Evolutionary conservation across 2,888 invertebrate species (phyloP), one percentile per base, ranked within the genome.

Genomic region (Cheilosia pagana): DNA sequence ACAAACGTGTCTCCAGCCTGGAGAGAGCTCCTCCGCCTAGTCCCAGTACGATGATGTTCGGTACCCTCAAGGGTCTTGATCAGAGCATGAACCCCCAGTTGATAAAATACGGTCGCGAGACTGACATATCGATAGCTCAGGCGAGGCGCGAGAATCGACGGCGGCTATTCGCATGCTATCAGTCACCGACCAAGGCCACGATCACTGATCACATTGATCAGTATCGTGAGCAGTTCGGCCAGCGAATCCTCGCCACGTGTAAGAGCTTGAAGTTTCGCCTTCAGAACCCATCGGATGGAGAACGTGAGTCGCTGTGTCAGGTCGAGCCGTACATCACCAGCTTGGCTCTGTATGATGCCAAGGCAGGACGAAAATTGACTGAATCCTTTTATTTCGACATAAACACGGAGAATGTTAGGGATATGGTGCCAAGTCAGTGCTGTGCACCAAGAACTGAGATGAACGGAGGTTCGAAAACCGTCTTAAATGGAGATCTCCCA

Each of bases 271-370:
- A 95, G 90, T 97, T 98, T 92, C 95, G 96, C 87, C 93, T 98
- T 87, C 98, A 97, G 93, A 87, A 88, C 0, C 94, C 96, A 87
- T 95, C 95, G 68, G 95, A 94, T 41, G 87, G 88, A 75, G 96
- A 96, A 68, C 95, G 94, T 86, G 96, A 96, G 87, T 93, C 95
- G 67, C 90, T 96, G 72, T 95, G 95, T 89, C 92, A 92, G 87
- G 89, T 99, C 68, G 99, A 99, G 91, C 99, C 99, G 0, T 99
- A 99, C 92, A 96, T 96, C 90, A 96, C 98, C 21, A 95, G 96
- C 59, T 92, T 99, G 87, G 96, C 97, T 74, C 92, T 99, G 50
- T 99, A 97, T 92, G 99, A 99, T 93, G 96, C 96, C 6, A 95
- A 95, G 89, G 95, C 95, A 87, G 96, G 96, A 43, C 94, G 95